Base-by-base conservation (phyloP, 2,113 vertebrate species). In the Notiomystis cincta region DNA sequence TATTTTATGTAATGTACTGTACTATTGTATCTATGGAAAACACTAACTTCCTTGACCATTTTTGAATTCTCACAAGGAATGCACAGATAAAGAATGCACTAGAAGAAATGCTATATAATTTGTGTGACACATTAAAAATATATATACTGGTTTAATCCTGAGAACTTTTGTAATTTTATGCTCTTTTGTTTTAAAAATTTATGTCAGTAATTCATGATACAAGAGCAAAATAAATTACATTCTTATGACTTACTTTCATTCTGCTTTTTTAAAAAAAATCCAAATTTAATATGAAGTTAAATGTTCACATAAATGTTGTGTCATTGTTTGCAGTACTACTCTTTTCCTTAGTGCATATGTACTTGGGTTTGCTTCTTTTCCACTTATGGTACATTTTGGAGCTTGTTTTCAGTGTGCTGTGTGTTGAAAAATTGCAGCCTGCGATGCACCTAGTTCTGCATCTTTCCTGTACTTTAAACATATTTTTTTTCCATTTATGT, bases 401-500 rank as follows among this genome's bases (percentile, higher is more conserved):
- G 33, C 33, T 66, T 83, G 10, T 37, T 94, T 79, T 84, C 65
- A 40, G 69, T 87, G 69, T 87, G 16, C 30, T 70, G 8, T 13
- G 15, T 69, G 35, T 67, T 78, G 50, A 75, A 75, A 91, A 81
- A 45, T 37, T 71, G 44, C 9, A 47, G 16, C 27, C 38, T 67
- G 11, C 54, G 53, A 17, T 72, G 47, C 18, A 15, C 20, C 22
- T 86, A 28, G 6, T 71, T 88, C 40, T 73, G 19, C 23, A 37
- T 75, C 67, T 37, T 87, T 85, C 38, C 9, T 87, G 20, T 19
- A 7, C 2, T 15, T 60, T 8, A 9, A 64, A 22, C 11, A 15
- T 44, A 3, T 21, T 9, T n/a, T 2, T 38, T 3, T 30, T 51
- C 31, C 6, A 38, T 53, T 37, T 67, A 12, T 1, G 0, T 79